Percentiles rank a stretch among this genome's conserved stretches.
These are phyloP conservation scores for Melanotaenia maccullochi DNA, from an alignment of 2,797 vertebrate genomes.

Conservation along the genomic window DNA sequence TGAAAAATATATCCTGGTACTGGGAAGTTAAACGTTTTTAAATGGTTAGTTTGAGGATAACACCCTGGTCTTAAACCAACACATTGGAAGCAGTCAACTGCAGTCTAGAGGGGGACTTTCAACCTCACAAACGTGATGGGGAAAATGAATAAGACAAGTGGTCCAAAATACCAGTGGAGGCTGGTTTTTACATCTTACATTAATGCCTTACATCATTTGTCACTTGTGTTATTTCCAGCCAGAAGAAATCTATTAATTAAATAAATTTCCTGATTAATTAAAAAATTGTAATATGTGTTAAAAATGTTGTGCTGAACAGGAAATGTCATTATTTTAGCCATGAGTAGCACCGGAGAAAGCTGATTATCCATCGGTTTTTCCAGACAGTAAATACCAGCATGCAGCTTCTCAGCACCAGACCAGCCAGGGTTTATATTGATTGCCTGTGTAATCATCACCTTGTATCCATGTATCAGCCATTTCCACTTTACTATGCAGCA, in stretches of 20 bases:
- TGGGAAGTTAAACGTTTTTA: not conserved
- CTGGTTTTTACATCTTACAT: too few relatives aligned
- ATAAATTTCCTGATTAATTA: not conserved
- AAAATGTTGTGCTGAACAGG: not conserved
- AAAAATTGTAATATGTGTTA: not conserved
- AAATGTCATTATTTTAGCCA: not conserved
- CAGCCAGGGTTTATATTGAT: slow-evolving; percentile 57
- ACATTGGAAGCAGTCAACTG: too few relatives aligned
- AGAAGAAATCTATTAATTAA: not conserved
- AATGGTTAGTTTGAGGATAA: too few relatives aligned
- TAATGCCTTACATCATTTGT: not conserved
- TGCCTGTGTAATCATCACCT: slow-evolving; percentile 30
- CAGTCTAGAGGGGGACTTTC: too few relatives aligned
- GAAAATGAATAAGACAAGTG: not conserved
- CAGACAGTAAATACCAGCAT: slow-evolving; percentile 21
- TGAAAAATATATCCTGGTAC: too few relatives aligned
- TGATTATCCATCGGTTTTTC: too few relatives aligned
- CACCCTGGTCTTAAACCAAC: too few relatives aligned
- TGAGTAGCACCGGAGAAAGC: slow-evolving; percentile 16
- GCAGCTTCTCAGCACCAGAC: slow-evolving; percentile 32
- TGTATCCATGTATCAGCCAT: slow-evolving; percentile 28
- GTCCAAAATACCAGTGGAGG: not conserved
- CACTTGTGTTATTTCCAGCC: not conserved
- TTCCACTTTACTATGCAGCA: slow-evolving; percentile 27
- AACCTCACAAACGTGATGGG: too few relatives aligned